These are phyloP conservation scores for Philonicus albiceps DNA, from an alignment of 2,888 invertebrate genomes.

Conservation along the genomic window DNA sequence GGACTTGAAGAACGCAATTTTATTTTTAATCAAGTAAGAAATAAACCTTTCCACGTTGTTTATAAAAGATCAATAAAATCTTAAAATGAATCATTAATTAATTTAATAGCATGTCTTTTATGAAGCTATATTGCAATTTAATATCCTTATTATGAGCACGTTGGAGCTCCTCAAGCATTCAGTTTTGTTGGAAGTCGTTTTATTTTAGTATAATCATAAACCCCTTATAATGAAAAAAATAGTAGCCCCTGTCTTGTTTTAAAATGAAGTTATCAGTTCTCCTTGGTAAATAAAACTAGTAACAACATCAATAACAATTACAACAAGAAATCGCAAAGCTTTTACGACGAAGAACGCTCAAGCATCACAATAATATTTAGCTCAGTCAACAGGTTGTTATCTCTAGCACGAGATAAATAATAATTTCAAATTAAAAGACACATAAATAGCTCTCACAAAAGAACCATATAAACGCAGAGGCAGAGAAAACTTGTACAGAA, in stretches of 20 bases:
- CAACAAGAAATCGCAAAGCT: not conserved
- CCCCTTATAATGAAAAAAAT: not conserved
- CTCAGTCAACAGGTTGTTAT: not conserved
- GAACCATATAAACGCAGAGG: conserved; percentile 1
- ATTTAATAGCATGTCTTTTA: not conserved
- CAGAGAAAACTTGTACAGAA: not conserved
- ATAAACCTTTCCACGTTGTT: not conserved
- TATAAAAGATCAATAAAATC: not conserved
- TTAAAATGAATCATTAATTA: not conserved
- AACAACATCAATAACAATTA: not conserved
- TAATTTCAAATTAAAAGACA: not conserved
- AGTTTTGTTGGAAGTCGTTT: not conserved
- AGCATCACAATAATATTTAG: not conserved
- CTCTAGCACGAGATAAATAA: not conserved
- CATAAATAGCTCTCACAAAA: not conserved
- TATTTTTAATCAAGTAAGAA: not conserved
- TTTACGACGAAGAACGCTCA: not conserved
- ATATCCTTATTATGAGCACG: not conserved
- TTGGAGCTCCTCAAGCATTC: not conserved
- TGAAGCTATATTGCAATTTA: not conserved
- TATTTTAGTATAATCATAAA: not conserved
- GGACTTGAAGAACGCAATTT: not conserved
- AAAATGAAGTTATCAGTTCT: not conserved
- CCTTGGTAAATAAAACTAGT: not conserved
- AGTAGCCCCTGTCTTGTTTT: not conserved